Evolutionary conservation across 2,888 invertebrate species (phyloP).

Genomic region (Ormyrus rosae): DNA sequence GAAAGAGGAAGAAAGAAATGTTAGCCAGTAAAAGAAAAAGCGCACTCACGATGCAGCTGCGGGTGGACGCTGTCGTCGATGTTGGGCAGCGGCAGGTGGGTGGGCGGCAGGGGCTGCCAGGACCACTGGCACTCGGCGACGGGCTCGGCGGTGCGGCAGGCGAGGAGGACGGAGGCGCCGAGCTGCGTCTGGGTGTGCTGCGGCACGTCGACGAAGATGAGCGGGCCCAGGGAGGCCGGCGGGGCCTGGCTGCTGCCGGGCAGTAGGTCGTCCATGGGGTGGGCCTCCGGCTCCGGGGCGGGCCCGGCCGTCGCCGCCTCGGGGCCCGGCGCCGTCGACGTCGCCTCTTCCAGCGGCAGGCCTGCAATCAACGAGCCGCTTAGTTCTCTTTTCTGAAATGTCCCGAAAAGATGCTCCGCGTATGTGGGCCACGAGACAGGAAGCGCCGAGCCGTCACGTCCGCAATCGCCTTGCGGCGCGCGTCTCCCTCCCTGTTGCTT

Average conservation of each 20-base stretch:
- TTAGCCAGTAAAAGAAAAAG: neutral
- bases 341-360: constrained; percentile 61
- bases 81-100: constrained; percentile 70
- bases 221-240: constrained; percentile 57
- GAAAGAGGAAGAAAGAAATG: neutral
- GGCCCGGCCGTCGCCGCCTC: constrained; percentile 30
- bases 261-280: constrained; percentile 67
- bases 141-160: constrained; percentile 69
- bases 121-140: constrained; percentile 73
- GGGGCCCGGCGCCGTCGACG: constrained; percentile 30
- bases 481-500: constrained; percentile 63
- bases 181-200: constrained; percentile 68
- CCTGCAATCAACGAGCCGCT: constrained; percentile 58
- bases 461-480: constrained; percentile 69
- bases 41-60: constrained; percentile 13
- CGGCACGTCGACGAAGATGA: constrained; percentile 69
- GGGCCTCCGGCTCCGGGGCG: constrained; percentile 59
- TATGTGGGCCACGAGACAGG: constrained; percentile 70
- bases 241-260: constrained; percentile 61
- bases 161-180: constrained; percentile 69
- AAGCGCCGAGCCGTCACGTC: constrained; percentile 68
- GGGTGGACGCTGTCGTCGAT: constrained; percentile 61
- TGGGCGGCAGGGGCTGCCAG: constrained; percentile 71
- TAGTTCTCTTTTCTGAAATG: too few species aligned
- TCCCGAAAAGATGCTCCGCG: neutral